phyloP scores from a whole-genome alignment of 2,797 vertebrate genomes.

The Urophycis tenuis region DNA sequence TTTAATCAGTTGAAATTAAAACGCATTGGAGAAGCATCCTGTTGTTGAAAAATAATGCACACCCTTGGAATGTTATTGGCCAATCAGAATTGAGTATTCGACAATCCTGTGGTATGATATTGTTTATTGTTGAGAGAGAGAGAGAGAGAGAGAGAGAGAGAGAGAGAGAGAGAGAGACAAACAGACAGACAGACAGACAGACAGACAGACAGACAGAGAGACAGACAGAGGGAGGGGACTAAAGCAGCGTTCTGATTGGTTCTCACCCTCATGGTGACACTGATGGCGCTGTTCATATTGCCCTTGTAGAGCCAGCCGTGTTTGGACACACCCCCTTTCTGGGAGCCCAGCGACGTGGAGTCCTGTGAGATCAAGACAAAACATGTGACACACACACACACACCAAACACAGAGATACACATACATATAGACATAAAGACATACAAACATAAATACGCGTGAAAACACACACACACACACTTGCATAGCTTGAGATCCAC shows the following conservation, averaged over 20 bases:
- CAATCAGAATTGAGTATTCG: too few species aligned
- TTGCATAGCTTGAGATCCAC: neutral
- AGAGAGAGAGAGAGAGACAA: neutral
- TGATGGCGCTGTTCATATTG: slow-evolving; percentile 98
- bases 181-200: neutral
- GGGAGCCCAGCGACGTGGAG: slow-evolving; percentile 87
- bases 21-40: too few species aligned
- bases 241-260: neutral
- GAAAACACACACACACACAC: neutral
- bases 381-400: slow-evolving; percentile 17
- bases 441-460: neutral
- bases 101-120: too few species aligned
- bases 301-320: slow-evolving; percentile 98
- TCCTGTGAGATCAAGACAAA: slow-evolving; percentile 68
- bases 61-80: too few species aligned
- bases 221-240: neutral
- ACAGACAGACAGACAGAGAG: neutral
- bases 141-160: neutral
- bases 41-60: too few species aligned
- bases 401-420: neutral
- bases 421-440: neutral
- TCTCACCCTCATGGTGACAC: slow-evolving; percentile 92
- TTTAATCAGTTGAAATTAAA: too few species aligned
- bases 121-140: too few species aligned
- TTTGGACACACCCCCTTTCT: slow-evolving; percentile 93